Conservation (phyloP, 2,113 vertebrate genomes). For the Rhinogobius similis region DNA sequence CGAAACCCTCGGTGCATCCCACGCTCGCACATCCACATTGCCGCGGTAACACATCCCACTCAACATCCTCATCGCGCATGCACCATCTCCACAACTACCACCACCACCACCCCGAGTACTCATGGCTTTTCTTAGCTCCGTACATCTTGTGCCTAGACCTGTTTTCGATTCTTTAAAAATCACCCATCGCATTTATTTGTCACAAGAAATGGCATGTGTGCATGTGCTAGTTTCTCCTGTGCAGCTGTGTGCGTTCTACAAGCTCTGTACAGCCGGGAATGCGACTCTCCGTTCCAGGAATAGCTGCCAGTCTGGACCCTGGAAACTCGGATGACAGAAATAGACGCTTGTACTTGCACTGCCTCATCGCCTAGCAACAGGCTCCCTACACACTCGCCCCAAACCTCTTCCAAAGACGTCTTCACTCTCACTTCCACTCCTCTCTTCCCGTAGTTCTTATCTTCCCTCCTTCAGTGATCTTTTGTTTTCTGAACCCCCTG, state of each 20-base stretch:
- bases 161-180: constrained; percentile 2
- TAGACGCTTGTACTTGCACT: constrained; percentile 73
- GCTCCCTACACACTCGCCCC: constrained; percentile 70
- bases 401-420: constrained; percentile 65
- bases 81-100: constrained; percentile 1
- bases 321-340: constrained; percentile 80
- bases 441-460: constrained; percentile 24
- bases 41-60: constrained; percentile 61
- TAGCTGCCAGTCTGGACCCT: constrained; percentile 82
- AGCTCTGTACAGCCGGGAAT: constrained; percentile 71
- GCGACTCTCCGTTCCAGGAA: constrained; percentile 78
- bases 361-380: constrained; percentile 81
- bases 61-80: constrained; percentile 28
- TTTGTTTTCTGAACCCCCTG: constrained; percentile 25
- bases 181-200: constrained; percentile 27
- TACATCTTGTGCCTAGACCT: constrained; percentile 23
- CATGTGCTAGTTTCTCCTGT: constrained; percentile 27
- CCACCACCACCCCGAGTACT: not conserved
- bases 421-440: constrained; percentile 21
- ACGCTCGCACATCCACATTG: constrained; percentile 34
- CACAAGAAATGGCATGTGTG: constrained; percentile 29
- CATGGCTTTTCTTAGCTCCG: constrained; percentile 5
- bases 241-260: constrained; percentile 26
- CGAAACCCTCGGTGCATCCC: constrained; percentile 59
- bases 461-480: constrained; percentile 11